Evolutionary conservation across 2,888 invertebrate species (phyloP), one percentile per base, ranked within the genome.

Genomic region (Acheta domesticus): DNA sequence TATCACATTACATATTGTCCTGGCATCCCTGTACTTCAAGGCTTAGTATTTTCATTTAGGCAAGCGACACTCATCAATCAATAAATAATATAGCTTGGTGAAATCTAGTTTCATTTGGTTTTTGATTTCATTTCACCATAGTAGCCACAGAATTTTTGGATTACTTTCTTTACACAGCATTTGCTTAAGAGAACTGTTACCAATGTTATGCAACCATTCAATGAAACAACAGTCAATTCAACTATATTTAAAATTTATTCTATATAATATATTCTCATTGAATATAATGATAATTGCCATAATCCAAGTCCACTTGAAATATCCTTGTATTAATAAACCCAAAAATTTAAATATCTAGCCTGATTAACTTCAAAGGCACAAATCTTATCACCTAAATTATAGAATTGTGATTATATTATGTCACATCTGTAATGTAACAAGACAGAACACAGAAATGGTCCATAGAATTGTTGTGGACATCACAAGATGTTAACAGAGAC

Each of bases 1-100:
- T 62, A 62, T 62, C 62, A 62, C 62, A 62, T 62, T 62, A 62
- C 62, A 62, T 62, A 62, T 62, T 62, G 62, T 62, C 62, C 62
- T 62, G 62, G 62, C 62, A 62, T 62, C 62, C 62, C 62, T 62
- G 62, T 62, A 62, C 62, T 62, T 62, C 62, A 62, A 62, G 62
- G 62, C 62, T 62, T n/a, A 62, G n/a, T 36, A 36, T 36, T 36
- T 36, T 36, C 36, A 36, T 36, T 36, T 36, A 36, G 36, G 36
- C 36, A 36, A 36, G 36, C 36, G 36, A 36, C 36, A 36, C 36
- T 8, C 36, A 36, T 36, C 36, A 36, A 8, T 36, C 36, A 36
- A 36, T 36, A 36, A 36, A 36, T 36, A 36, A 36, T 36, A 36
- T 36, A 8, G 8, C 36, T 36, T 36, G 36, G 36, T 36, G 36